These are phyloP conservation scores for Sphenopsis melanotis DNA, from an alignment of 2,797 vertebrate species.

Conservation along the genomic window DNA sequence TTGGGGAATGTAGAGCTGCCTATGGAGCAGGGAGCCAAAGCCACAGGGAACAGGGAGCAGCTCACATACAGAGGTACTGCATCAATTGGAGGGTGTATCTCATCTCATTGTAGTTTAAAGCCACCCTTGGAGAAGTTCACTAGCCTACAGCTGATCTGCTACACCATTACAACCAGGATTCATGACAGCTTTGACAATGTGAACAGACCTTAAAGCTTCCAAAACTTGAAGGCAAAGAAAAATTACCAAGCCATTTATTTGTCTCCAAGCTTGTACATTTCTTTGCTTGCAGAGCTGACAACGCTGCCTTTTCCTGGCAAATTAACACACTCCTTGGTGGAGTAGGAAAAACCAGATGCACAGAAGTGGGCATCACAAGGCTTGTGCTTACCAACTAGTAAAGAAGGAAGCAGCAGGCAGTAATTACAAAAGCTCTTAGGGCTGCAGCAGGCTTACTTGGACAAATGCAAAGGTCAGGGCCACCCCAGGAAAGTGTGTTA, in stretches of 20 bases:
- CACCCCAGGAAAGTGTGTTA: not conserved
- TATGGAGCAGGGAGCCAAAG: not conserved
- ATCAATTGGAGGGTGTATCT: not conserved
- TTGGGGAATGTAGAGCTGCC: not conserved
- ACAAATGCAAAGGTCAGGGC: not conserved
- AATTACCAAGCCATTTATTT: not conserved
- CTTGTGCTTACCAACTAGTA: rapidly evolving
- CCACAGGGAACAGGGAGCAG: constrained; percentile 20
- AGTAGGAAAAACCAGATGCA: not conserved
- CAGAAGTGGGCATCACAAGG: not conserved
- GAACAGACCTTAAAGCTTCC: not conserved
- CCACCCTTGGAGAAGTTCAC: not conserved
- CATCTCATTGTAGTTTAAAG: not conserved
- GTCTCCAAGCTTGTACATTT: not conserved
- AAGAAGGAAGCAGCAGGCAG: not conserved
- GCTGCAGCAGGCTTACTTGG: not conserved
- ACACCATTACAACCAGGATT: not conserved
- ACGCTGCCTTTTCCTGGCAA: rapidly evolving
- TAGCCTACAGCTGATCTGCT: not conserved
- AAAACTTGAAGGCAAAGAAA: not conserved
- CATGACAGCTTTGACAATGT: not conserved
- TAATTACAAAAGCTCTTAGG: not conserved
- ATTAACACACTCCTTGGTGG: not conserved
- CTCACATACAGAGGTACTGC: constrained; percentile 28
- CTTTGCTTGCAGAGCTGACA: not conserved